Evolutionary conservation across 1,140 invertebrate genomes (phyloP).

Genomic region (Leptonema lineaticorne): DNA sequence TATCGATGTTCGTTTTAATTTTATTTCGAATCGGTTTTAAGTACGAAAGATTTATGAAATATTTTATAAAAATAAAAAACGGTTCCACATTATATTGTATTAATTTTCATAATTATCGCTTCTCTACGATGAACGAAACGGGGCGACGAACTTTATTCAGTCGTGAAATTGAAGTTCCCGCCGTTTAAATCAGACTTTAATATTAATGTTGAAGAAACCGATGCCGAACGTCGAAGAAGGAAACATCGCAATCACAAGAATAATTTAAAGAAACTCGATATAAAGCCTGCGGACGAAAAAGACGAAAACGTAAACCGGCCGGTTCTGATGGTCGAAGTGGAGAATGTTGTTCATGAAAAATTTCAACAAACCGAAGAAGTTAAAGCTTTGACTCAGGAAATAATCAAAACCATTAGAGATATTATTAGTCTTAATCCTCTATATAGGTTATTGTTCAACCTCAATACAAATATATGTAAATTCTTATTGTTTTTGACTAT

Average conservation of each 20-base stretch:
- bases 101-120: constrained; percentile 1
- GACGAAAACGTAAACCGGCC: constrained; percentile 45
- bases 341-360: constrained; percentile 88
- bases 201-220: constrained; percentile 61
- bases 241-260: constrained; percentile 52
- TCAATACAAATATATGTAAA: not conserved
- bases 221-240: constrained; percentile 56
- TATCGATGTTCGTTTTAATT: too few relatives aligned
- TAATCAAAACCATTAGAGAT: constrained; percentile 96
- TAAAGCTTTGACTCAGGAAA: constrained; percentile 94
- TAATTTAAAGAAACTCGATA: constrained; percentile 37
- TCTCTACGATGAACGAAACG: constrained; percentile 4
- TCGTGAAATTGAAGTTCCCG: constrained; percentile 58
- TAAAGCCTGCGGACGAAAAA: constrained; percentile 27
- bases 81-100: not conserved
- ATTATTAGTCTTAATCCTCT: constrained; percentile 95
- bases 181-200: constrained; percentile 68
- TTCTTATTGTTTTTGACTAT: not conserved
- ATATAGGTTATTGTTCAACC: constrained; percentile 61
- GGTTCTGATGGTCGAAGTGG: constrained; percentile 92
- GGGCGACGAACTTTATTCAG: constrained; percentile 15
- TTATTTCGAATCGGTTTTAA: constrained; percentile 8
- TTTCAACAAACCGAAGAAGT: constrained; percentile 93
- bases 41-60: not conserved
- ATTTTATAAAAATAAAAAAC: not conserved